Evolutionary conservation across 2,888 invertebrate genomes (phyloP).

Genomic region (Noctua janthina): DNA sequence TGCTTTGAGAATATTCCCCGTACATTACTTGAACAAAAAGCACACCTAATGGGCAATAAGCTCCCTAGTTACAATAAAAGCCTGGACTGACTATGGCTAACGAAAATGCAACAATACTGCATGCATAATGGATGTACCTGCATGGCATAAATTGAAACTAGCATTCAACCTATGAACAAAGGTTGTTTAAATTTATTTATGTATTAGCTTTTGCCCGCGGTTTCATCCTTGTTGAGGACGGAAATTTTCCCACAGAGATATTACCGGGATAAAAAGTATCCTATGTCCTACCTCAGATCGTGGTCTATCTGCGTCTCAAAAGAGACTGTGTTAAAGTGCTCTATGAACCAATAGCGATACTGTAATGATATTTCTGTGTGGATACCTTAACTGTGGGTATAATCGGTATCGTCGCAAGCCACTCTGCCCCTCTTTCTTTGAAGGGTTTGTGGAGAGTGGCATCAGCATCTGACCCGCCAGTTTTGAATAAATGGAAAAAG

Average conservation of each 20-base stretch:
- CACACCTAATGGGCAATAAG: background rate
- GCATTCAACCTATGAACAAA: background rate
- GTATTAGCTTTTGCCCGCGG: background rate
- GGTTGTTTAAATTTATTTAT: background rate
- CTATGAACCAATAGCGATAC: background rate
- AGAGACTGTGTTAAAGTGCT: background rate
- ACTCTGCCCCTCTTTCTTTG: background rate
- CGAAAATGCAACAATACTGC: conserved; percentile 31
- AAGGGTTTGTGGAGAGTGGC: background rate
- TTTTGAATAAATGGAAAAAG: background rate
- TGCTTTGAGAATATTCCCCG: too few relatives aligned
- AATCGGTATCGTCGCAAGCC: background rate
- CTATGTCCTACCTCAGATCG: background rate
- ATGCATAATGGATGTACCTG: conserved; percentile 40
- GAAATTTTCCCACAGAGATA: background rate
- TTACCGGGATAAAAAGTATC: background rate
- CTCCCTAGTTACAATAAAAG: background rate
- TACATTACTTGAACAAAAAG: background rate
- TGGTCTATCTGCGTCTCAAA: background rate
- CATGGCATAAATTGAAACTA: conserved; percentile 33
- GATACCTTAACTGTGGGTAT: too few relatives aligned
- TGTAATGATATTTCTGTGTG: background rate
- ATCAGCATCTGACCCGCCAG: background rate
- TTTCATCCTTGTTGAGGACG: background rate
- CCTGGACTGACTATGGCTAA: background rate